Evolutionary conservation across 23 tunicate species (phyloP).

Genomic region (Halocynthia aurantium): DNA sequence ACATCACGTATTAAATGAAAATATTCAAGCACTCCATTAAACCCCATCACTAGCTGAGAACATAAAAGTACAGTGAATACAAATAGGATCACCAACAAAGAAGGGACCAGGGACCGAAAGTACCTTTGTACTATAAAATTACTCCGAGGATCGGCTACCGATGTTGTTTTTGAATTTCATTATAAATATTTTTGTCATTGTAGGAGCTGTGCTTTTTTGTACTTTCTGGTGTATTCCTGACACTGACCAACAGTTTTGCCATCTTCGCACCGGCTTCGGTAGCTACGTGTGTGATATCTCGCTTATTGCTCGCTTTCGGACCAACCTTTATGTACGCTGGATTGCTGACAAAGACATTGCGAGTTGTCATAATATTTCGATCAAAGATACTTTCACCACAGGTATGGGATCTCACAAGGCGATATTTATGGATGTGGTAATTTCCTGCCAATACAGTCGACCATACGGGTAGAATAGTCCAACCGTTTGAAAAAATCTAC

Average conservation of each 20-base stretch:
- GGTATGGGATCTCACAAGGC: not conserved
- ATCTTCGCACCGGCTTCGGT: slow-evolving; percentile 17
- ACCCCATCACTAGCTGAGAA: no score
- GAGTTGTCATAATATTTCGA: slow-evolving; percentile 55
- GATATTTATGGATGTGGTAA: not conserved
- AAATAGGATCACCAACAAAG: no score
- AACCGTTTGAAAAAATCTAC: not conserved
- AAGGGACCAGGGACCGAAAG: not conserved
- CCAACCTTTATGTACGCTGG: slow-evolving; percentile 57
- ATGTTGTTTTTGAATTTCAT: not conserved
- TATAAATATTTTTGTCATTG: not conserved
- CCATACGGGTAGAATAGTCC: no score
- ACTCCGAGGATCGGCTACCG: not conserved
- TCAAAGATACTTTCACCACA: slow-evolving; percentile 13
- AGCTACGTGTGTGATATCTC: slow-evolving; percentile 26
- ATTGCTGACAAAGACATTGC: slow-evolving; percentile 49
- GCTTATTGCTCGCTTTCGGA: slow-evolving; percentile 38
- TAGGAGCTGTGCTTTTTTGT: slow-evolving; percentile 64
- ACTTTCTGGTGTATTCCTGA: slow-evolving; percentile 34
- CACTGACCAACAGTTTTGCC: slow-evolving; percentile 24
- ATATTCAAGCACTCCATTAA: no score
- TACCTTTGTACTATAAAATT: not conserved
- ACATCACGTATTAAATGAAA: not conserved
- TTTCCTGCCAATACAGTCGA: no score
- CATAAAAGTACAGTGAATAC: no score